A percentile compares a stretch with the other conserved stretches of the same genome.
phyloP scores from a whole-genome alignment of 2,888 invertebrate genomes.

The Stratiomys singularior region DNA sequence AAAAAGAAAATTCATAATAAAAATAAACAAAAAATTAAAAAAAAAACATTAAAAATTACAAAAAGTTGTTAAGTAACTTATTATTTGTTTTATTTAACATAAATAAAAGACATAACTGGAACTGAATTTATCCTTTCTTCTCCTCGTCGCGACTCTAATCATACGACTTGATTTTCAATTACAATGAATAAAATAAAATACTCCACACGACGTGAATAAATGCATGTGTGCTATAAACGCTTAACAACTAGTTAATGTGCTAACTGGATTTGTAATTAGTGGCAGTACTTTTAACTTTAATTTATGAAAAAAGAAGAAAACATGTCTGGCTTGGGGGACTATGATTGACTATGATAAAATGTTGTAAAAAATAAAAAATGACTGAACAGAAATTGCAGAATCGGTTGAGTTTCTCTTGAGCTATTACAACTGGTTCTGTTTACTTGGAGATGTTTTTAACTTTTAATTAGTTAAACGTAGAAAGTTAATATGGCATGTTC shows the following conservation, averaged over 20 bases:
- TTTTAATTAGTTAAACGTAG: background rate
- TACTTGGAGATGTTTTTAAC: background rate
- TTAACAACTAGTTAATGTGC: conserved; percentile 18
- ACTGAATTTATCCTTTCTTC: conserved; percentile 13
- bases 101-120: conserved; percentile 36
- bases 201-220: conserved; percentile 25
- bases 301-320: background rate
- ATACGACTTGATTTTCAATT: background rate
- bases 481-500: conserved; percentile 30
- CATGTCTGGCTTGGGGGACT: background rate
- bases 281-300: background rate
- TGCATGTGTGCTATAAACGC: background rate
- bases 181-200: conserved; percentile 16
- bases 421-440: conserved; percentile 20
- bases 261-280: background rate
- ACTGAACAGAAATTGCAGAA: conserved; percentile 26
- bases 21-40: no score
- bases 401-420: background rate
- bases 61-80: background rate
- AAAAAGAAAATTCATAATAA: background rate
- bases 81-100: conserved; percentile 5
- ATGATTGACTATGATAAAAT: background rate
- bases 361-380: conserved; percentile 18
- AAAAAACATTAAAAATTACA: conserved; percentile 2
- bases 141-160: background rate